Evolutionary conservation across 2,113 vertebrate species (phyloP), one percentile per base, ranked within the genome.

Genomic region (Rhegmatorhina hoffmannsi): DNA sequence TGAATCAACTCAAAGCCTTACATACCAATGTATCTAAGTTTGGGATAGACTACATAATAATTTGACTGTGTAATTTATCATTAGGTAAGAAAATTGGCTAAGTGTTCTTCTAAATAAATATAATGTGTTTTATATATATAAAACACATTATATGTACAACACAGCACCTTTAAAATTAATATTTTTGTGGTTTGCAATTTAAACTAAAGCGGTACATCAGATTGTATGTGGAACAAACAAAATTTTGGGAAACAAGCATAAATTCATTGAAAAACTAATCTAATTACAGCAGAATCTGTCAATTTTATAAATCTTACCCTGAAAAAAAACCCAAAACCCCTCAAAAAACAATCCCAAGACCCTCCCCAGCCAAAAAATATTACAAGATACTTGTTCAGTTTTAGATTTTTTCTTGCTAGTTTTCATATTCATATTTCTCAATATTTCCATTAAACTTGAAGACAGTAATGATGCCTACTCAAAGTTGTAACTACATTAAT

Each of bases 301-400:
- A 20, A n/a, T 46, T 13, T 25, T 23, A 44, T 67, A 26, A 13
- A 58, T 11, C 1, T 8, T 11, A 15, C 10, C 1, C 13, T 3
- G 0, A 6, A 55, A 49, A 43, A 36, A 58, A 29, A 6, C 3
- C 26, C 2, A n/a, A 58, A 31, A 10, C 11, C 7, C 34, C 29
- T 33, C 2, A 21, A 60, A 53, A 53, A 14, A 38, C 3, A 46
- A 26, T 7, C 5, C 9, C 8, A 69, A 56, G 50, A 2, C 1
- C 52, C 8, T 29, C 7, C 26, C 7, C 10, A 20, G 24, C 9
- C 36, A 62, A 31, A n/a, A n/a, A 5, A 16, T 40, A 18, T 12
- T 1, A 23, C 4, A 9, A 29, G 6, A 1, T 82, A n/a, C 17
- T 72, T 50, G 1, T 43, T 46, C 49, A 4, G 5, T 31, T 60